Conservation (phyloP, 2,113 vertebrate genomes). For the Oceanites oceanicus region DNA sequence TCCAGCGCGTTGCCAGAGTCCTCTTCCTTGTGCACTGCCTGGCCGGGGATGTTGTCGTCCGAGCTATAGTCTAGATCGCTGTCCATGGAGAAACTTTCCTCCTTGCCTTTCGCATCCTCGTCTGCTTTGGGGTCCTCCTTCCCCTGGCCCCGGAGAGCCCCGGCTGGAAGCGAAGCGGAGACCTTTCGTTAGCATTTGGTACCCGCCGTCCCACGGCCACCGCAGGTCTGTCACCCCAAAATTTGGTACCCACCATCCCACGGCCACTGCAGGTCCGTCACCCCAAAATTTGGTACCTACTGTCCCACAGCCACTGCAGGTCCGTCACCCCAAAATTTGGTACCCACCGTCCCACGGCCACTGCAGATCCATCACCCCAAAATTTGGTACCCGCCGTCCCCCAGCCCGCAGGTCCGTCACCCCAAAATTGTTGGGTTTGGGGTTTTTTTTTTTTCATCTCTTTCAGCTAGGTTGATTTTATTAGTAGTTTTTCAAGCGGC, state of each 20-base stretch:
- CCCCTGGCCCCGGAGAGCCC: constrained; percentile 77
- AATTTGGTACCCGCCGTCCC: background rate
- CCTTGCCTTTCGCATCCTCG: constrained; percentile 86
- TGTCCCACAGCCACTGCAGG: too few relatives aligned
- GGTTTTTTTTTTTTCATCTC: background rate
- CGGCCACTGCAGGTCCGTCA: background rate
- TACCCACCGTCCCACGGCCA: background rate
- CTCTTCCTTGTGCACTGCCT: constrained; percentile 81
- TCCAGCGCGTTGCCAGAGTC: constrained; percentile 82
- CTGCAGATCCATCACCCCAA: background rate
- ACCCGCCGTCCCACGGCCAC: background rate
- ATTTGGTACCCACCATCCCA: too few relatives aligned
- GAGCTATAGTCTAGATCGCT: constrained; percentile 98
- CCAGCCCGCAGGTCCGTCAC: background rate
- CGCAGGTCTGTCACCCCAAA: background rate
- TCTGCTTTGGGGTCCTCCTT: constrained; percentile 87
- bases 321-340: background rate
- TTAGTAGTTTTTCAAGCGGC: background rate
- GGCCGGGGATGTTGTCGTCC: constrained; percentile 87
- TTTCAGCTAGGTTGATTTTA: background rate
- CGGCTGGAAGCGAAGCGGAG: constrained; percentile 67
- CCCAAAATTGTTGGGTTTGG: background rate
- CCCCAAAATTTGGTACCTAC: background rate
- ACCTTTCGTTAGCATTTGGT: constrained; percentile 4
- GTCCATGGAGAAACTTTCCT: constrained; percentile 96